Conservation (phyloP, 1,140 invertebrate species). For the Drosophila bifasciata region DNA sequence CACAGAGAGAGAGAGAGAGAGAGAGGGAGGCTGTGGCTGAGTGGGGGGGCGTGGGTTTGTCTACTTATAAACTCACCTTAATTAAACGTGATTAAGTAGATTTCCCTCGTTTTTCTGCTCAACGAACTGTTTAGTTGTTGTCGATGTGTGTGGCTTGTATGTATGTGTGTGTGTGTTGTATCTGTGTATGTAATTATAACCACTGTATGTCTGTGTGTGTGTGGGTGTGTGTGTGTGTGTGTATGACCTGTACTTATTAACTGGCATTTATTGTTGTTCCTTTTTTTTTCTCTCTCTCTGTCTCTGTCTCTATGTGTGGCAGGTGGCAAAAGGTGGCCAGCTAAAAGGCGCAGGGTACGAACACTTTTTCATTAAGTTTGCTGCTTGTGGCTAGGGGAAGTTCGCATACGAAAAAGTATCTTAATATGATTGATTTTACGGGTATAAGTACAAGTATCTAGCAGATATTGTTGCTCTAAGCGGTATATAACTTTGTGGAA, state of each 20-base stretch:
- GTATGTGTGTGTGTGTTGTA: constrained; percentile 6
- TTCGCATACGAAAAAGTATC: not conserved
- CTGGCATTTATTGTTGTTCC: constrained; percentile 60
- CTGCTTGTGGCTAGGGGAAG: not conserved
- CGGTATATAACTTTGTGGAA: too few relatives aligned
- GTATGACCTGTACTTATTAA: constrained; percentile 62
- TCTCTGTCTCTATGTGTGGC: too few relatives aligned
- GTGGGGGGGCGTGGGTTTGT: too few relatives aligned
- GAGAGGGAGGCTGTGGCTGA: not conserved
- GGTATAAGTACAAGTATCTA: too few relatives aligned
- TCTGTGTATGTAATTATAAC: not conserved
- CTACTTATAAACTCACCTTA: constrained; percentile 82
- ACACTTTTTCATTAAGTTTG: constrained; percentile 11
- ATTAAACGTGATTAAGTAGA: constrained; percentile 83
- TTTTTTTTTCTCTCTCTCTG: not conserved
- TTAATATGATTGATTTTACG: constrained; percentile 1
- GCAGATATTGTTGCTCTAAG: too few relatives aligned
- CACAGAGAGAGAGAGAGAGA: constrained; percentile 4
- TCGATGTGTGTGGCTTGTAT: constrained; percentile 8
- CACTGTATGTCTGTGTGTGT: not conserved
- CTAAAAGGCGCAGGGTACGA: constrained; percentile 13
- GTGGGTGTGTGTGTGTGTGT: constrained; percentile 16
- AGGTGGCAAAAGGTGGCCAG: not conserved
- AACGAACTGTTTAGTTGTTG: constrained; percentile 79
- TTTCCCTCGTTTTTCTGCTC: constrained; percentile 79